Conservation (phyloP, 2,888 invertebrate species). For the Priocnemis perturbator region DNA sequence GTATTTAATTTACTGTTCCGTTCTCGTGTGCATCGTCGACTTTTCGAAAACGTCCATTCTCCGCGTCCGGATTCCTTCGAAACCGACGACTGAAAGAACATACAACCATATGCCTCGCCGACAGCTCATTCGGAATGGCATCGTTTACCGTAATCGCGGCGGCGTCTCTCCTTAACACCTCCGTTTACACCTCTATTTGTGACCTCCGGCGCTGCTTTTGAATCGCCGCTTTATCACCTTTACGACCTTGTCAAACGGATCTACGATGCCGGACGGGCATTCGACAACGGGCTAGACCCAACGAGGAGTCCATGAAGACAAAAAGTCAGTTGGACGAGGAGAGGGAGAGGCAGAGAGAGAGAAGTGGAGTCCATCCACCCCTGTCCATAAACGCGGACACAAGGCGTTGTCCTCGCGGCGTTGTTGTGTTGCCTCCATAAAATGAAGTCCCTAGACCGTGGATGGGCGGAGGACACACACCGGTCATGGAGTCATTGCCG, state of each 20-base stretch:
- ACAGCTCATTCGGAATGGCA: too few species aligned
- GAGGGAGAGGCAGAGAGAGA: neutral
- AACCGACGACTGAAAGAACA: neutral
- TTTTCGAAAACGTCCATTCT: too few species aligned
- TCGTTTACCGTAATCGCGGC: too few species aligned
- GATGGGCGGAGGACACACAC: conserved; percentile 59
- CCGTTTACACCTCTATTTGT: conserved; percentile 45
- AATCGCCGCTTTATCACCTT: conserved; percentile 55
- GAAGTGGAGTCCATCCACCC: conserved; percentile 43
- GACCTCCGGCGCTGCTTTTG: conserved; percentile 35
- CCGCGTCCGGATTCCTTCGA: too few species aligned
- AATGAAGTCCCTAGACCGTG: conserved; percentile 51
- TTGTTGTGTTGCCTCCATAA: conserved; percentile 58
- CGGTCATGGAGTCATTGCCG: conserved; percentile 48
- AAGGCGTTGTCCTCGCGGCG: conserved; percentile 10
- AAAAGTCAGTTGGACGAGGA: neutral
- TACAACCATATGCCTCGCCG: neutral
- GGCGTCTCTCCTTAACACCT: conserved; percentile 33
- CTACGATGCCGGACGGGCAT: conserved; percentile 13
- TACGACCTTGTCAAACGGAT: conserved; percentile 34
- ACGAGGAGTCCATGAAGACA: too few species aligned
- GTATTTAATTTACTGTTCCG: too few species aligned
- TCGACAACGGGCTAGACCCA: too few species aligned
- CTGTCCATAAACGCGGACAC: conserved; percentile 53
- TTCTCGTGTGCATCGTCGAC: too few species aligned